These are phyloP conservation scores for Chiloscyllium punctatum DNA, from an alignment of 2,797 vertebrate genomes.

Conservation along the genomic window DNA sequence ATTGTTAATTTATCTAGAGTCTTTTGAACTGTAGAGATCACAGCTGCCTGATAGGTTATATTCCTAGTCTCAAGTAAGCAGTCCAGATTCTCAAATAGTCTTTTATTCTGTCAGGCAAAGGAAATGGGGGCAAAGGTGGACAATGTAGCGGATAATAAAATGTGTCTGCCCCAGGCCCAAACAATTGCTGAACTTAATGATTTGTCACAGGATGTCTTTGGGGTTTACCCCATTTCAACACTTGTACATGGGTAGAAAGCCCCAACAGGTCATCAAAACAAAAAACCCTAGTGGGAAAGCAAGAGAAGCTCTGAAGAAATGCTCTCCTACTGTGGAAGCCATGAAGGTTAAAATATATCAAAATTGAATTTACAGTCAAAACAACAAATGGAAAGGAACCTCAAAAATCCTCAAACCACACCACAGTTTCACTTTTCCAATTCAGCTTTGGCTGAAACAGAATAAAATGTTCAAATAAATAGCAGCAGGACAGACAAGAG, in stretches of 20 bases:
- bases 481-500: not conserved
- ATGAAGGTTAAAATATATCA: not conserved
- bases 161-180: too few relatives aligned
- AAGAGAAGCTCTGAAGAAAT: not conserved
- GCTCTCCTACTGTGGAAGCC: not conserved
- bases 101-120: too few relatives aligned
- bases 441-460: not conserved
- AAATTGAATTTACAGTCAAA: not conserved
- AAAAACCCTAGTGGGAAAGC: not conserved
- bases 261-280: not conserved
- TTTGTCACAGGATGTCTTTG: not conserved
- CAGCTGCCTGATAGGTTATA: too few relatives aligned
- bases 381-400: not conserved
- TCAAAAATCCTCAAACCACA: not conserved
- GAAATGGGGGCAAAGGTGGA: too few relatives aligned
- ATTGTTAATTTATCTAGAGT: too few relatives aligned
- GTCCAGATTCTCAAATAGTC: too few relatives aligned
- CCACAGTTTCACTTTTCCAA: slow-evolving; percentile 8
- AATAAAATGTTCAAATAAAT: not conserved
- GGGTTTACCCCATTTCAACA: not conserved
- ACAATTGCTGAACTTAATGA: not conserved
- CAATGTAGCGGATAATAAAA: too few relatives aligned
- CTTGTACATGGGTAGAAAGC: not conserved
- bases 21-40: too few relatives aligned
- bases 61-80: too few relatives aligned